Conservation (phyloP, 1,140 invertebrate species). For the Lordiphosa mommai region DNA sequence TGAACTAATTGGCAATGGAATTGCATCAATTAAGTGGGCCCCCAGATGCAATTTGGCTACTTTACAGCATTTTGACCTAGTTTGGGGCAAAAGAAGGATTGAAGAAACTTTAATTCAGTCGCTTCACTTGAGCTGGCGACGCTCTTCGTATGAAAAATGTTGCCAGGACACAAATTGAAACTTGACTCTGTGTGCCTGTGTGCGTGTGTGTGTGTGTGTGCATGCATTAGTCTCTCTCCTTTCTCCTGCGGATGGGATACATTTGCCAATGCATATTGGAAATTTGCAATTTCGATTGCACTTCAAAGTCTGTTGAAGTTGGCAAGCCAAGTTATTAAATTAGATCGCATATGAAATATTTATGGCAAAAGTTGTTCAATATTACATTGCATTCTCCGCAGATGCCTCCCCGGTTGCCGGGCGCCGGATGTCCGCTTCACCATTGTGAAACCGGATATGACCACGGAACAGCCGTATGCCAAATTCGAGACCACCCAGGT, state of each 20-base stretch:
- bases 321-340: slow-evolving; percentile 64
- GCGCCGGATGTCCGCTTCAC: slow-evolving; percentile 79
- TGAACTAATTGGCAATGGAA: slow-evolving; percentile 59
- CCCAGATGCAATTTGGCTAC: slow-evolving; percentile 42
- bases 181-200: slow-evolving; percentile 24
- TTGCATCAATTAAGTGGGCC: slow-evolving; percentile 54
- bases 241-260: slow-evolving; percentile 4
- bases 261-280: slow-evolving; percentile 61
- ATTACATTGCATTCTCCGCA: slow-evolving; percentile 20
- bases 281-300: slow-evolving; percentile 75
- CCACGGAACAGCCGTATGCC: slow-evolving; percentile 76
- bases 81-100: slow-evolving; percentile 16
- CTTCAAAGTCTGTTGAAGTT: slow-evolving; percentile 63
- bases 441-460: slow-evolving; percentile 72
- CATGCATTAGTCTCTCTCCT: too few relatives aligned
- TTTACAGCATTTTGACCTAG: slow-evolving; percentile 49
- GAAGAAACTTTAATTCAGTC: slow-evolving; percentile 18
- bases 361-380: slow-evolving; percentile 50
- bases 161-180: slow-evolving; percentile 62
- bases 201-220: slow-evolving; percentile 1
- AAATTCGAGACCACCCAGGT: slow-evolving; percentile 78
- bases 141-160: slow-evolving; percentile 45
- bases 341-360: slow-evolving; percentile 74
- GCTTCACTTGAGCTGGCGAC: slow-evolving; percentile 7
- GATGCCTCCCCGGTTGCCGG: slow-evolving; percentile 77